Base-by-base conservation (phyloP, 2,888 invertebrate genomes). In the Tuta absoluta region DNA sequence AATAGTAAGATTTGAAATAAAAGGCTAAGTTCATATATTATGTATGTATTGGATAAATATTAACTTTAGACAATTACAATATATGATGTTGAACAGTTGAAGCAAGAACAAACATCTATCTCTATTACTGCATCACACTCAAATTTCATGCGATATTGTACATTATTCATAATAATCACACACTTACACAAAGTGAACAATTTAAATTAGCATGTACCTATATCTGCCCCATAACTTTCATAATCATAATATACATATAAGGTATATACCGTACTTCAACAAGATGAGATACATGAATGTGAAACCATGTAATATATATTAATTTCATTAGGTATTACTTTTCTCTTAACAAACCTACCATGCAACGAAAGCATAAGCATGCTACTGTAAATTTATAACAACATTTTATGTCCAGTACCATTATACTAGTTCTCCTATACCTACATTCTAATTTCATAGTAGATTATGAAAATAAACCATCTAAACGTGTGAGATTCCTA, bases 1-100 rank as follows among this genome's bases (percentile, higher is more conserved):
- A 45, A 60, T 60, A 61, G 61, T 61, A 49, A 17, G 17, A 49
- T 61, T 24, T 24, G 41, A 71, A 72, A 75, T 76, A 69, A 79
- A 80, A 79, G 74, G 71, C 63, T 70, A 67, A 70, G 70, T 75
- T 77, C 56, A 74, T 69, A 69, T 78, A 84, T 74, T 77, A 74
- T 69, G 68, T 78, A 84, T 80, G 81, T 86, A 84, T 85, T 82
- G 89, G 85, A 87, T 91, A 91, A 87, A 90, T 89, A 88, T 91
- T 87, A 90, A 91, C 87, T 89, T 83, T 84, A 86, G 84, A 89
- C 81, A 85, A 81, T 83, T 89, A 91, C 87, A 89, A 84, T 87
- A 49, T 53, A 83, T 85, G 80, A 82, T 81, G 84, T 86, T 75
- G 75, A 86, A 91, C 61, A 62, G 37, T 62, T 38, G 62, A 62